Percentiles rank a stretch among this genome's conserved stretches.
Evolutionary conservation across 2,797 vertebrate species (phyloP).

Genomic region (Tachyglossus aculeatus): DNA sequence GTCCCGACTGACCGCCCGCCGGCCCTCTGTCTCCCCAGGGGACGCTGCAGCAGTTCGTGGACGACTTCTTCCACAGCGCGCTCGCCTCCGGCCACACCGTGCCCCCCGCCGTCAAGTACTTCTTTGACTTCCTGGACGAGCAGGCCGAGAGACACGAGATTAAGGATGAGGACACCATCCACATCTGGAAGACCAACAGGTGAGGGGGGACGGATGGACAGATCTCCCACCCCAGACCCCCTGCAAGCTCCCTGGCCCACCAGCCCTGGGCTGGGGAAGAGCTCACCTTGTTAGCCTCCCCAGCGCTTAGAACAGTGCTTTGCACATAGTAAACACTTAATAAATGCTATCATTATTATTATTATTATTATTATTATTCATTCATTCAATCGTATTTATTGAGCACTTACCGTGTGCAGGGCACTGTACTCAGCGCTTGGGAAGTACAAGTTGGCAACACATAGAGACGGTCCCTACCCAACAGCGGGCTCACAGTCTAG

Average conservation of each 20-base stretch:
- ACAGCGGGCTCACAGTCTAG: no score
- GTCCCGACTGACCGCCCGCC: accelerated
- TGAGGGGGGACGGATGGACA: conserved; percentile 55
- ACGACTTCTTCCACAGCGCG: conserved; percentile 95
- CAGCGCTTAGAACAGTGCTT: no score
- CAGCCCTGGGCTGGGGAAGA: no score
- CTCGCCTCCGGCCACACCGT: conserved; percentile 90
- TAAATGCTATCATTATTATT: no score
- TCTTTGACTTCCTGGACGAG: conserved; percentile 98
- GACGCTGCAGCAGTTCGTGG: conserved; percentile 97
- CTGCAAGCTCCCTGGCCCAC: not conserved
- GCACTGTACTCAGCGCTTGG: no score
- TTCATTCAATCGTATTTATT: no score
- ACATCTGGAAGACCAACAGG: conserved; percentile 99
- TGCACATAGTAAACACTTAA: no score
- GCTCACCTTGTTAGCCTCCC: no score
- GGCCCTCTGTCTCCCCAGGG: conserved; percentile 74
- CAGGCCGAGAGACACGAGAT: conserved; percentile 94
- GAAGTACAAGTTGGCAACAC: no score
- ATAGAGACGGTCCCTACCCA: no score
- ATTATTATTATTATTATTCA: no score
- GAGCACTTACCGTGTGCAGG: no score
- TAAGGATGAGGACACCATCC: conserved; percentile 95
- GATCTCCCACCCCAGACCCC: not conserved
- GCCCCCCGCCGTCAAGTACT: conserved; percentile 96